A percentile compares a stretch with the other conserved stretches of the same genome.
phyloP scores from a whole-genome alignment of 2,797 vertebrate species.

The Malurus splendens region DNA sequence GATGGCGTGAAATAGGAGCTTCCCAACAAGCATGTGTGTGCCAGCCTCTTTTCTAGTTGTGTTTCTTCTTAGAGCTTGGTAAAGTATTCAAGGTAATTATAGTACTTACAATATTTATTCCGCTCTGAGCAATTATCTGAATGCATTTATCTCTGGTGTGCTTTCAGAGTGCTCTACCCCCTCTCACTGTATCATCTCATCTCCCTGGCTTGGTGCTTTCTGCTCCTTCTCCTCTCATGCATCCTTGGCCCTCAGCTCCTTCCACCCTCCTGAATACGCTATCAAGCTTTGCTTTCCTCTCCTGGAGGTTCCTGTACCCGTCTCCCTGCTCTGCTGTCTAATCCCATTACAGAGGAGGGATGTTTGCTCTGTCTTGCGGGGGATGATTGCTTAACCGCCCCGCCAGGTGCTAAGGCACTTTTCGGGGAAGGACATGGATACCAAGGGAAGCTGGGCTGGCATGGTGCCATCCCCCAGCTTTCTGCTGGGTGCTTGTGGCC shows the following conservation, averaged over 20 bases:
- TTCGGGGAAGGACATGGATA: background rate
- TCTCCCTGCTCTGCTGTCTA: background rate
- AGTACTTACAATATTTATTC: slow-evolving; percentile 52
- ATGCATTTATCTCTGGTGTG: background rate
- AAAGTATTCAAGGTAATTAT: slow-evolving; percentile 10
- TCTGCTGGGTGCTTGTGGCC: background rate
- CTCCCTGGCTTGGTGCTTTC: background rate
- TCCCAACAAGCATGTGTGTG: background rate
- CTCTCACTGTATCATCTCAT: background rate
- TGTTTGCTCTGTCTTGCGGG: background rate
- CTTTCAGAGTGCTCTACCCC: slow-evolving; percentile 17
- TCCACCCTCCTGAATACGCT: background rate
- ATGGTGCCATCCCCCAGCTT: background rate
- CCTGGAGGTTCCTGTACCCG: accelerated
- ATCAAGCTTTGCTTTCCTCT: background rate
- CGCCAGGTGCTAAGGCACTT: background rate
- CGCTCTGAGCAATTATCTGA: slow-evolving; percentile 23
- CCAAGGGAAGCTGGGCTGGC: background rate
- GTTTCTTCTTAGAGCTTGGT: slow-evolving; percentile 37
- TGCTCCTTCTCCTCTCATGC: background rate
- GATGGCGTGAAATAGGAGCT: slow-evolving; percentile 11
- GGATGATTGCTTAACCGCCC: background rate
- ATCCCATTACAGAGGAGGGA: background rate
- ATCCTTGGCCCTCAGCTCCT: background rate
- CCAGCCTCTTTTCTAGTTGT: slow-evolving; percentile 9